phyloP scores from a whole-genome alignment of 2,113 vertebrate species.

The Chionodraco myersi region DNA sequence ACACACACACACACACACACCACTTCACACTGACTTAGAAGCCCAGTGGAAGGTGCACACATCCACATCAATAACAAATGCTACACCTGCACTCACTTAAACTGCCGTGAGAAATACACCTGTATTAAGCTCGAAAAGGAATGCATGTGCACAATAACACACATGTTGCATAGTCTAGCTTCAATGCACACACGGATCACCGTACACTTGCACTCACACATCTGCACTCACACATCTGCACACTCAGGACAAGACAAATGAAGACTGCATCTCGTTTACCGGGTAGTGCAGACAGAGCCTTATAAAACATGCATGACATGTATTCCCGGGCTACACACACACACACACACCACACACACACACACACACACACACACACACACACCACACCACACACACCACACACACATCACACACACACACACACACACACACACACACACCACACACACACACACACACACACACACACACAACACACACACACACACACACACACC shows the following conservation, averaged over 20 bases:
- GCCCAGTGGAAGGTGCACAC: neutral
- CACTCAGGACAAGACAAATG: slow-evolving; percentile 55
- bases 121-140: slow-evolving; percentile 21
- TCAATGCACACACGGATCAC: neutral
- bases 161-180: neutral
- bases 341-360: neutral
- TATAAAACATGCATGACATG: slow-evolving; percentile 73
- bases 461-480: too few species aligned
- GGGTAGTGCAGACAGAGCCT: slow-evolving; percentile 53
- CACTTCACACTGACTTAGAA: neutral
- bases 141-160: neutral
- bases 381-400: too few species aligned
- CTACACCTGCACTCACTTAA: slow-evolving; percentile 40
- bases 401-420: too few species aligned
- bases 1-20: too few species aligned
- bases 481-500: too few species aligned
- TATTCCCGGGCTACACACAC: slow-evolving; percentile 48
- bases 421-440: too few species aligned
- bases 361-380: too few species aligned
- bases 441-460: too few species aligned
- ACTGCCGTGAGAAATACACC: slow-evolving; percentile 27
- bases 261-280: slow-evolving; percentile 53
- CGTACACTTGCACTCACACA: neutral
- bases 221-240: neutral
- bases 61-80: slow-evolving; percentile 34